phyloP scores from a whole-genome alignment of 1,140 invertebrate species.

The Parasteatoda tepidariorum region DNA sequence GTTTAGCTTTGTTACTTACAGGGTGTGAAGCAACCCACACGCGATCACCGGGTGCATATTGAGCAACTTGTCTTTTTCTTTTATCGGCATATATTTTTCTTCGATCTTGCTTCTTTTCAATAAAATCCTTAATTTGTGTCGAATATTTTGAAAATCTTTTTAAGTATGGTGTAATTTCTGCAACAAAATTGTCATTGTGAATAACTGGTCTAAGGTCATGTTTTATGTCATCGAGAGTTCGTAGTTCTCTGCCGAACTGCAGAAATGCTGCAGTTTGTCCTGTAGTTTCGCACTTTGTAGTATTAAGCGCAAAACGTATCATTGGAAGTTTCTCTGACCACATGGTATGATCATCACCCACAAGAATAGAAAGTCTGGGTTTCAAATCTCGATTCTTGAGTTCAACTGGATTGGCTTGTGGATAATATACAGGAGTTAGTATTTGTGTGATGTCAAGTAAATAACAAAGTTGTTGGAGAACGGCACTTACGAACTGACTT shows the following conservation, averaged over 20 bases:
- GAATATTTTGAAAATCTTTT: not conserved
- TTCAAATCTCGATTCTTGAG: too few relatives aligned
- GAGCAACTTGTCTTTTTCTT: not conserved
- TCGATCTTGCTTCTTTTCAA: not conserved
- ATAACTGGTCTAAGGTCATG: not conserved
- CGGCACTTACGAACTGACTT: not conserved
- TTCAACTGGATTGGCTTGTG: constrained; percentile 6
- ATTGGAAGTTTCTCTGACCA: too few relatives aligned
- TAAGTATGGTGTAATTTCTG: too few relatives aligned
- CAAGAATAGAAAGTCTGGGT: too few relatives aligned
- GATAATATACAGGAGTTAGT: not conserved
- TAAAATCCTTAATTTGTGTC: not conserved
- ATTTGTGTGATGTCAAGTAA: not conserved
- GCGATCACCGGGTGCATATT: not conserved
- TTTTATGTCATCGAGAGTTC: not conserved
- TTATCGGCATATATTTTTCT: too few relatives aligned
- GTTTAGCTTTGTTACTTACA: not conserved
- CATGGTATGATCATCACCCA: too few relatives aligned
- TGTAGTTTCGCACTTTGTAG: too few relatives aligned
- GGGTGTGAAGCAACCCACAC: not conserved
- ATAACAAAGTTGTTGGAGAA: not conserved
- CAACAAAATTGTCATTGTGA: not conserved
- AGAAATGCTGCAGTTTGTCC: not conserved
- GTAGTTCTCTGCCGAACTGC: not conserved
- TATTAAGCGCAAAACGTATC: too few relatives aligned